phyloP scores from a whole-genome alignment of 2,797 vertebrate genomes.

The Lutjanus campechanus region DNA sequence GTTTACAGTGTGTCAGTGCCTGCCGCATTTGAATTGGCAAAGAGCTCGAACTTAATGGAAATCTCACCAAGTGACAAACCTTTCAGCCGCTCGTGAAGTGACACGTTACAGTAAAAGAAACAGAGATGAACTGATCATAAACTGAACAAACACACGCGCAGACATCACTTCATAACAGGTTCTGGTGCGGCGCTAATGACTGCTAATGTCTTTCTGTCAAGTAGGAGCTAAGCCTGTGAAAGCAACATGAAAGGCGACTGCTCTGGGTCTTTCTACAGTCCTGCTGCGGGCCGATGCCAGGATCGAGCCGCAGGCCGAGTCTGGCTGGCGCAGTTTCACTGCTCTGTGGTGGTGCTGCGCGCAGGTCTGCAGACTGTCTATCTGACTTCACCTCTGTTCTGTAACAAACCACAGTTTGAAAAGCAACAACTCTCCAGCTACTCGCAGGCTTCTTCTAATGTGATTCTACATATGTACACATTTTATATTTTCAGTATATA shows the following conservation, averaged over 20 bases:
- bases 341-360: conserved; percentile 33
- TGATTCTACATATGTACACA: conserved; percentile 47
- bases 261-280: conserved; percentile 13
- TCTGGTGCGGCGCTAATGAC: conserved; percentile 45
- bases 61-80: conserved; percentile 36
- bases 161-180: conserved; percentile 25
- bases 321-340: conserved; percentile 49
- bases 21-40: conserved; percentile 49
- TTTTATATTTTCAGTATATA: conserved; percentile 49
- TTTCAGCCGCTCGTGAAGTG: conserved; percentile 38
- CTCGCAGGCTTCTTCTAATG: conserved; percentile 36
- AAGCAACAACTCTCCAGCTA: conserved; percentile 45
- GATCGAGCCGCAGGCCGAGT: conserved; percentile 44
- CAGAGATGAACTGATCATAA: conserved; percentile 38
- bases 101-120: conserved; percentile 1
- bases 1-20: conserved; percentile 56
- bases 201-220: conserved; percentile 61
- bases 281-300: conserved; percentile 50
- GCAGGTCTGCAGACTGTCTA: conserved; percentile 66
- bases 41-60: conserved; percentile 41
- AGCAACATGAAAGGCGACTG: conserved; percentile 53
- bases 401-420: conserved; percentile 59
- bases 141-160: conserved; percentile 16
- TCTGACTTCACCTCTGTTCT: conserved; percentile 67
- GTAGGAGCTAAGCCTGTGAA: conserved; percentile 67